Evolutionary conservation across 2,113 vertebrate genomes (phyloP).

Genomic region (Cygnus atratus): DNA sequence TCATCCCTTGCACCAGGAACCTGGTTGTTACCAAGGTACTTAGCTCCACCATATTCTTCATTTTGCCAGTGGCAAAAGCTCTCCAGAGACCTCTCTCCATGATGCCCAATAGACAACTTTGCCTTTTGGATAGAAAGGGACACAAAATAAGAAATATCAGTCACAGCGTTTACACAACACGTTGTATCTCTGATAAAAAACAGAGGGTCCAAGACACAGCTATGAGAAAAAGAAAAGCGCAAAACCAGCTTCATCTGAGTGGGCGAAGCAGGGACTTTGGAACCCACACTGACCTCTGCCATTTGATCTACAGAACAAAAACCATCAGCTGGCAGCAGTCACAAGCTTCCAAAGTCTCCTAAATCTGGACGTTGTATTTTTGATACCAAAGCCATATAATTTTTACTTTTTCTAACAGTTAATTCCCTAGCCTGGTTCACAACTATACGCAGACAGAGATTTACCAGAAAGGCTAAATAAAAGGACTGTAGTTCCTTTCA

Average conservation of each 20-base stretch:
- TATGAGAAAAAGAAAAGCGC: not conserved
- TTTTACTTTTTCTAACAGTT: not conserved
- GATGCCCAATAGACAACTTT: slow-evolving; percentile 89
- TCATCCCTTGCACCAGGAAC: slow-evolving; percentile 89
- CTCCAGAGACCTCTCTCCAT: slow-evolving; percentile 92
- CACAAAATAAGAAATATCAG: not conserved
- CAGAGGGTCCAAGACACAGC: not conserved
- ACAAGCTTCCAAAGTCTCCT: not conserved
- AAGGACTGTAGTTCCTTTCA: not conserved
- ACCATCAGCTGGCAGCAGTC: not conserved
- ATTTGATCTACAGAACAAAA: not conserved
- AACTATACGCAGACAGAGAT: not conserved
- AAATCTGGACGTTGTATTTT: not conserved
- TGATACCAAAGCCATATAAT: not conserved
- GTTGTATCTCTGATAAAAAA: not conserved
- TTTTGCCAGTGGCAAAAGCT: slow-evolving; percentile 98
- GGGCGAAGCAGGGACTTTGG: not conserved
- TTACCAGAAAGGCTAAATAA: not conserved
- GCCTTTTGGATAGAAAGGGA: slow-evolving; percentile 70
- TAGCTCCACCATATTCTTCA: slow-evolving; percentile 86
- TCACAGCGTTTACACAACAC: not conserved
- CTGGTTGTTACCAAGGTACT: slow-evolving; percentile 90
- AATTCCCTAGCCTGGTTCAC: not conserved
- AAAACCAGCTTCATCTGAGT: not conserved
- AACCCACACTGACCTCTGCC: not conserved